phyloP scores from a whole-genome alignment of 2,888 invertebrate species.

The Drosophila ustulata region DNA sequence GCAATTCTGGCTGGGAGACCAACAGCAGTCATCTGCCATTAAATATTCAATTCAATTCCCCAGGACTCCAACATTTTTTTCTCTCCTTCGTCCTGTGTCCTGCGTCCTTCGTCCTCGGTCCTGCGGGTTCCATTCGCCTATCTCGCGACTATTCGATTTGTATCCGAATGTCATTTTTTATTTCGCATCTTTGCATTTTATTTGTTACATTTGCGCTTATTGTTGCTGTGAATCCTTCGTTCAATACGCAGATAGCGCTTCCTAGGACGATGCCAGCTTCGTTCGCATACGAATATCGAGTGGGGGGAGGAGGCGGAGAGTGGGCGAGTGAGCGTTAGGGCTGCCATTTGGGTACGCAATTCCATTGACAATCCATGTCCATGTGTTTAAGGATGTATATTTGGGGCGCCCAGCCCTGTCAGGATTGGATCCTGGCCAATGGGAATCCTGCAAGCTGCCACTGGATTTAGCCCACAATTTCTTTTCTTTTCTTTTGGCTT shows the following conservation, averaged over 20 bases:
- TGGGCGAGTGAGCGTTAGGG: not conserved
- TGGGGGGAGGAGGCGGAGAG: slow-evolving; percentile 5
- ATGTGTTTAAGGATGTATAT: slow-evolving; percentile 73
- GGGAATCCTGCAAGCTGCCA: slow-evolving; percentile 74
- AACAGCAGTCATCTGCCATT: slow-evolving; percentile 78
- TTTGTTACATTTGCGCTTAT: slow-evolving; percentile 78
- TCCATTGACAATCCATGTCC: slow-evolving; percentile 78
- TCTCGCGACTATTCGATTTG: slow-evolving; percentile 71
- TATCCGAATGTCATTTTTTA: slow-evolving; percentile 82
- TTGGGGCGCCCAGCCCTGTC: slow-evolving; percentile 44
- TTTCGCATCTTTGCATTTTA: slow-evolving; percentile 78
- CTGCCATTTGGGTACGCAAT: slow-evolving; percentile 66
- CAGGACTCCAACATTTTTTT: slow-evolving; percentile 34
- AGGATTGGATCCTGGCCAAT: slow-evolving; percentile 63
- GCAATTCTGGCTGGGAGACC: slow-evolving; percentile 43
- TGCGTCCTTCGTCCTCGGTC: not conserved
- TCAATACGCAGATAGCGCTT: slow-evolving; percentile 43
- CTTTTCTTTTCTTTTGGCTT: slow-evolving; percentile 40
- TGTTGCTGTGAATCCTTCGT: slow-evolving; percentile 49
- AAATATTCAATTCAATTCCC: slow-evolving; percentile 78
- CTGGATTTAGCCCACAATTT: slow-evolving; percentile 72
- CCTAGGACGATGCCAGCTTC: not conserved
- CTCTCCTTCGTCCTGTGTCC: slow-evolving; percentile 1
- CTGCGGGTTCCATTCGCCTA: slow-evolving; percentile 19
- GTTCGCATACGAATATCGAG: slow-evolving; percentile 23